These are phyloP conservation scores for Stenoptilia bipunctidactyla DNA, from an alignment of 2,888 invertebrate genomes.

Conservation along the genomic window DNA sequence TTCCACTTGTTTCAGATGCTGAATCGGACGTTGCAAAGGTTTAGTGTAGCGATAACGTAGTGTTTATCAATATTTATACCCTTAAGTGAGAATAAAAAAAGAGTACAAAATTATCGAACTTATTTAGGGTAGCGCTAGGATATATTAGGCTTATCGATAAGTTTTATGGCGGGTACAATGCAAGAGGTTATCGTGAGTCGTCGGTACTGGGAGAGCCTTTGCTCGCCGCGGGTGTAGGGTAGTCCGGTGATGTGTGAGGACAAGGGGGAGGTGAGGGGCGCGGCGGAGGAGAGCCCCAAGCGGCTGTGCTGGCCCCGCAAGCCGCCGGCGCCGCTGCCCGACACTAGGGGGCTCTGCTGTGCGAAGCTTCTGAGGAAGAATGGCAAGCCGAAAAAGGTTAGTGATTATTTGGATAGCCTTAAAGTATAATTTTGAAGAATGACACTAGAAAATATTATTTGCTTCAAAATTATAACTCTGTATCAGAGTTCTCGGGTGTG, in stretches of 20 bases:
- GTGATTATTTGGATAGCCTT: too few relatives aligned
- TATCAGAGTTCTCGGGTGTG: too few relatives aligned
- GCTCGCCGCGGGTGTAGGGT: slow-evolving; percentile 21
- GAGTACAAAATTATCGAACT: slow-evolving; percentile 63
- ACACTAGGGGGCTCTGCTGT: slow-evolving; percentile 86
- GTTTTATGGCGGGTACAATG: slow-evolving; percentile 58
- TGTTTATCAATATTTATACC: slow-evolving; percentile 21
- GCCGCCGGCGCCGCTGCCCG: slow-evolving; percentile 67
- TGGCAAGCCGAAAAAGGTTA: slow-evolving; percentile 85
- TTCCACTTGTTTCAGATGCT: slow-evolving; percentile 57
- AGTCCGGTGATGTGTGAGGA: slow-evolving; percentile 51
- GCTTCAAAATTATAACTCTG: too few relatives aligned
- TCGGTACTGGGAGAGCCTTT: slow-evolving; percentile 37
- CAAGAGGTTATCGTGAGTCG: too few relatives aligned
- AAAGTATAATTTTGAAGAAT: too few relatives aligned
- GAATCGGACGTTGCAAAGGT: slow-evolving; percentile 55
- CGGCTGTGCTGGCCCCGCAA: slow-evolving; percentile 54
- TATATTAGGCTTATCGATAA: slow-evolving; percentile 36
- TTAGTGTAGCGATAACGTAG: slow-evolving; percentile 38
- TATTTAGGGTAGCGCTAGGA: slow-evolving; percentile 20
- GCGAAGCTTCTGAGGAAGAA: slow-evolving; percentile 85
- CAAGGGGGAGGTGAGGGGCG: slow-evolving; percentile 56
- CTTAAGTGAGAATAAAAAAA: too few relatives aligned
- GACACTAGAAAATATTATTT: too few relatives aligned
- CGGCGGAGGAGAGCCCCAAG: slow-evolving; percentile 44